Evolutionary conservation across 2,797 vertebrate species (phyloP).

Genomic region (Phalanger gymnotis): DNA sequence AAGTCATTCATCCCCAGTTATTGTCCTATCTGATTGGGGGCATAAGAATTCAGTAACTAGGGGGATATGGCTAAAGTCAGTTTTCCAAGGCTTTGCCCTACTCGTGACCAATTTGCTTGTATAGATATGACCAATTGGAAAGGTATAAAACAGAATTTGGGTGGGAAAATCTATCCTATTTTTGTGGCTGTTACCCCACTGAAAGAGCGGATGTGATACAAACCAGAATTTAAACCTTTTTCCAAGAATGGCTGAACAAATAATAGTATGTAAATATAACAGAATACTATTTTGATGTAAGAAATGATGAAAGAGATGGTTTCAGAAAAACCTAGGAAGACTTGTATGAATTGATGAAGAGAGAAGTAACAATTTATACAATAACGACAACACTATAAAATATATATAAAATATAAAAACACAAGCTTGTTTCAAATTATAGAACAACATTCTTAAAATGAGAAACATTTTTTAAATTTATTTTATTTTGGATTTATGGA

Average conservation of each 20-base stretch:
- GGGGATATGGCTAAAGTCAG: neutral
- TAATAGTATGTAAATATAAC: neutral
- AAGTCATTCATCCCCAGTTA: neutral
- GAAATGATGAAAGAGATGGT: neutral
- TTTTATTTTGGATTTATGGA: too few species aligned
- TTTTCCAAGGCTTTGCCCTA: neutral
- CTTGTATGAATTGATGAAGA: neutral
- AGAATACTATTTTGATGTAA: neutral
- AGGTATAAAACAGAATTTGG: neutral
- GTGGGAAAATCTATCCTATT: neutral
- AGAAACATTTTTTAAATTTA: too few species aligned
- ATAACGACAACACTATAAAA: neutral
- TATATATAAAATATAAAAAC: too few species aligned
- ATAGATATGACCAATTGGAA: neutral
- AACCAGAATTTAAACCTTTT: neutral
- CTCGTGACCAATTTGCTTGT: neutral
- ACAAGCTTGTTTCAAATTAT: too few species aligned
- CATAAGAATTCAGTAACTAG: neutral
- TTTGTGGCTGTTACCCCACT: neutral
- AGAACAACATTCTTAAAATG: too few species aligned
- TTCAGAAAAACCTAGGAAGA: neutral
- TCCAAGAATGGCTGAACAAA: neutral
- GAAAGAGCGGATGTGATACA: neutral
- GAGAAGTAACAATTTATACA: neutral
- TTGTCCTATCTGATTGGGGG: neutral